Conservation (phyloP, 2,797 vertebrate species). For the Alcedo quadribrachys region DNA sequence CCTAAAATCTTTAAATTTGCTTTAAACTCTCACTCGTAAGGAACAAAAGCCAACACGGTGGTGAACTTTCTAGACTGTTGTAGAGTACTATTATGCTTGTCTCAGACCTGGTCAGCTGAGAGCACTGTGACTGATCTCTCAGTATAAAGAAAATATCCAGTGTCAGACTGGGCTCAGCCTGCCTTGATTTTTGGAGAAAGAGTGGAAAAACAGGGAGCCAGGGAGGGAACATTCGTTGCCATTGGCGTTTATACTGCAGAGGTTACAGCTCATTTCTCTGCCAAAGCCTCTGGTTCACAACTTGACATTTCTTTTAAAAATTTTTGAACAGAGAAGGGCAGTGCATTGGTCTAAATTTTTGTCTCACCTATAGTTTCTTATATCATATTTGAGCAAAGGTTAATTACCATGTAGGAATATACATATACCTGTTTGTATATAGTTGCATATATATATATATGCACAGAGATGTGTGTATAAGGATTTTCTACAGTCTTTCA, state of each 20-base stretch:
- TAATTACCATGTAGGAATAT: not conserved
- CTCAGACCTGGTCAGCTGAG: not conserved
- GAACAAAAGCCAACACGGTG: accelerated
- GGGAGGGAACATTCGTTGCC: not conserved
- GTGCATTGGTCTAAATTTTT: not conserved
- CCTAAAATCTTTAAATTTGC: conserved; percentile 4
- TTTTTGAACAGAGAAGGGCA: not conserved
- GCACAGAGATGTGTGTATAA: not conserved
- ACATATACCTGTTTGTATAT: not conserved
- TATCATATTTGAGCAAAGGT: not conserved
- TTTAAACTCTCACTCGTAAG: not conserved
- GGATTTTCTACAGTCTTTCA: not conserved
- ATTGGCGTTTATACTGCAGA: not conserved
- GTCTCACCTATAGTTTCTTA: not conserved
- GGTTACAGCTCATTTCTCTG: not conserved
- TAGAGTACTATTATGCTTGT: not conserved
- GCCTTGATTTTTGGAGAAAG: not conserved
- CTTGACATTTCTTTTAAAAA: not conserved
- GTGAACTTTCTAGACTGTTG: not conserved
- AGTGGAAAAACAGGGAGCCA: not conserved
- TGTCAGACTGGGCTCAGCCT: not conserved
- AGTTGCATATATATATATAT: accelerated
- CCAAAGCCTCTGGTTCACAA: not conserved
- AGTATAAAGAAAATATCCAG: not conserved
- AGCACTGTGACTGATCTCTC: not conserved